A percentile compares a stretch with the other conserved stretches of the same genome.
These are phyloP conservation scores for Picathartes gymnocephalus DNA, from an alignment of 2,113 vertebrate genomes.

Conservation along the genomic window DNA sequence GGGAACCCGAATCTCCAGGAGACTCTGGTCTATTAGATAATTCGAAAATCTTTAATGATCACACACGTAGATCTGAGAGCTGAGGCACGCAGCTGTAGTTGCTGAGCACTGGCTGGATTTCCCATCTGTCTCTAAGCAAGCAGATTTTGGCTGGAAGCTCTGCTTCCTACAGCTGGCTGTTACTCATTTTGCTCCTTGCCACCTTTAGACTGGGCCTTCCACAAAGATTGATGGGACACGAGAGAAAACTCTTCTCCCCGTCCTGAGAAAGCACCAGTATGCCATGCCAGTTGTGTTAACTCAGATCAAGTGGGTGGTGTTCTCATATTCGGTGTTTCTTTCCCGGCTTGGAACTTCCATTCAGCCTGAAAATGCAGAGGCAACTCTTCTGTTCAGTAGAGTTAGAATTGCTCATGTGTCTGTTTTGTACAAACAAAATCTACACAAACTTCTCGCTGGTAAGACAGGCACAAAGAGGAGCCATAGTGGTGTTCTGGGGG, in stretches of 20 bases:
- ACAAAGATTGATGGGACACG: slow-evolving; percentile 32
- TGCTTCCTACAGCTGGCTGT: slow-evolving; percentile 40
- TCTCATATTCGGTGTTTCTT: background rate
- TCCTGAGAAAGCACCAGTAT: background rate
- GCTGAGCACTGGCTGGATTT: slow-evolving; percentile 58
- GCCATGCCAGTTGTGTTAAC: background rate
- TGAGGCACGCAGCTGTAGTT: slow-evolving; percentile 64
- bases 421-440: background rate
- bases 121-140: slow-evolving; percentile 71
- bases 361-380: background rate
- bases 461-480: background rate
- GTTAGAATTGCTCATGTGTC: background rate
- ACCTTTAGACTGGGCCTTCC: slow-evolving; percentile 32
- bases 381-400: background rate
- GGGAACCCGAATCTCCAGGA: slow-evolving; percentile 53
- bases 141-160: slow-evolving; percentile 56
- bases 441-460: background rate
- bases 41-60: slow-evolving; percentile 62
- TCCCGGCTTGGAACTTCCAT: background rate
- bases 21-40: slow-evolving; percentile 56
- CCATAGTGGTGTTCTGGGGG: background rate
- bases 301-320: background rate
- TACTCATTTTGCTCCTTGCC: slow-evolving; percentile 1
- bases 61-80: slow-evolving; percentile 74
- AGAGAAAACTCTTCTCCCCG: background rate